Base-by-base conservation (phyloP, 92 coral and sea anemone species). In the Siderastrea radians region DNA sequence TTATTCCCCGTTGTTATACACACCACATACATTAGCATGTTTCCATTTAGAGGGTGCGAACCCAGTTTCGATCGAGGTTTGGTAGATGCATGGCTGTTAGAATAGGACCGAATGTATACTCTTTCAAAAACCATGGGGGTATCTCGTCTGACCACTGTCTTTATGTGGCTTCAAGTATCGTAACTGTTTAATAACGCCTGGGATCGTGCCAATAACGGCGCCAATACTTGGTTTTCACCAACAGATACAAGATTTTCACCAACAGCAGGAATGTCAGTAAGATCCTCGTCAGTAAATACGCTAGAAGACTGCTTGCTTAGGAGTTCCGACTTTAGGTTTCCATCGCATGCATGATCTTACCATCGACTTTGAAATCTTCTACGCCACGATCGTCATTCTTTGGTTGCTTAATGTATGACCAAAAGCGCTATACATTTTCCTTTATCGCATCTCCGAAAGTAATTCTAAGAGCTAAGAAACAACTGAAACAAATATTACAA, bases 61-160 rank as follows among this genome's bases (percentile, higher is more conserved):
- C 0, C 93, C 96, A 74, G 81, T 49, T 55, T 90, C 79, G 4
- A 89, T 74, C 1, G 91, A 90, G 26, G 59, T 38, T 84, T 90
- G 91, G 43, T 85, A 68, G 26, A 71, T 71, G 90, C 10, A 92
- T 72, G 52, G 72, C 87, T 26, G 93, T 70, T 49, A 86, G 49
- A 2, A 86, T 82, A 59, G 79, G 80, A 63, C 67, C 89, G 49
- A 93, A 68, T 68, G 90, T 88, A 75, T 86, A 48, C 16, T 81
- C 91, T 74, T 87, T 88, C 84, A 92, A 19, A 82, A 91, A 94
- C 94, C 93, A 94, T 15, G 93, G 86, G n/a, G 94, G 92, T 59
- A 91, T 94, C 70, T 57, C 91, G 53, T 86, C 93, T 8, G 93
- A 72, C 94, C 93, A 62, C 81, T 11, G 15, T 92, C 94, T 69